phyloP scores from a whole-genome alignment of 2,113 vertebrate species.

The Cynopterus brachyotis region DNA sequence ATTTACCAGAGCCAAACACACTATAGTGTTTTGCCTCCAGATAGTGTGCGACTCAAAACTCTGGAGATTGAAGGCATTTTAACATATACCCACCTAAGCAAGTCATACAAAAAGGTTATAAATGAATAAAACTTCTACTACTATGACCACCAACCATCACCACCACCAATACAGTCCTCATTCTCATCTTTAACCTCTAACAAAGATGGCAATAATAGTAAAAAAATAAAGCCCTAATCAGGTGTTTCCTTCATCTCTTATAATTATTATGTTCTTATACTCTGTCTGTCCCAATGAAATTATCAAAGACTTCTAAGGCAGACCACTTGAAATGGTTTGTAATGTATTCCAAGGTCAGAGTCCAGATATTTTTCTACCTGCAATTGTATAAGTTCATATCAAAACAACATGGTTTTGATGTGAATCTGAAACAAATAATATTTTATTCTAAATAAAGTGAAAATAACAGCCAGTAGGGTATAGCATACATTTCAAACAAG shows the following conservation, averaged over 20 bases:
- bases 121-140: background rate
- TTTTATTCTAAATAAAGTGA: background rate
- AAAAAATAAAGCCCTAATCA: background rate
- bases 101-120: background rate
- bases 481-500: slow-evolving; percentile 26
- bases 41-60: background rate
- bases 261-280: background rate
- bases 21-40: background rate
- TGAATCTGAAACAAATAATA: background rate
- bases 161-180: rapidly evolving
- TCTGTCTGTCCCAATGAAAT: background rate
- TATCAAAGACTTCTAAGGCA: background rate
- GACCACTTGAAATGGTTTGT: background rate
- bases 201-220: background rate
- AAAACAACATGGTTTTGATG: background rate
- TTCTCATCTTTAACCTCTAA: background rate
- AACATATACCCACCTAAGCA: background rate
- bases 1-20: background rate
- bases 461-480: background rate
- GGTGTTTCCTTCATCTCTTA: background rate
- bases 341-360: background rate
- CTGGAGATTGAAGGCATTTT: background rate
- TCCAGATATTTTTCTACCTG: background rate
- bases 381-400: background rate
- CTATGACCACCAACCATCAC: too few species aligned